Evolutionary conservation across 1,140 invertebrate species (phyloP).

Genomic region (Bombus breviceps): DNA sequence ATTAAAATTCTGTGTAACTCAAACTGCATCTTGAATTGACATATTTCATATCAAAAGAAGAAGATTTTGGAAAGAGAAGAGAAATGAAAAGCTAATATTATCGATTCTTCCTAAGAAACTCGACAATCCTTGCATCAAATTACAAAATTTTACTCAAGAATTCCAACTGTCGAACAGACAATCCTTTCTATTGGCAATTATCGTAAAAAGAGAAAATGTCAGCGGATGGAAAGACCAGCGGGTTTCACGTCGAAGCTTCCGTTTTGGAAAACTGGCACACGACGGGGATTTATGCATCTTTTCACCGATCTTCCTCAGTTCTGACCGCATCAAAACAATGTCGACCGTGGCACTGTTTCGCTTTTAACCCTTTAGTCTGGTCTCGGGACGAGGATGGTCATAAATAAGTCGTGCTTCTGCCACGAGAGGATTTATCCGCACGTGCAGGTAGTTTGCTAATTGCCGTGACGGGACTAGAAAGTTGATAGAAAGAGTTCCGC

Average conservation of each 20-base stretch:
- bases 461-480: conserved; percentile 59
- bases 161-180: not conserved
- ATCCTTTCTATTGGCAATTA: not conserved
- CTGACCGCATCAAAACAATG: conserved; percentile 49
- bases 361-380: conserved; percentile 63
- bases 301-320: conserved; percentile 1
- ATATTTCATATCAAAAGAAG: too few relatives aligned
- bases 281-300: conserved; percentile 11
- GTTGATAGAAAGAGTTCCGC: conserved; percentile 39
- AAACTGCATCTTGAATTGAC: too few relatives aligned
- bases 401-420: conserved; percentile 6
- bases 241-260: not conserved
- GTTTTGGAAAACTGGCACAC: conserved; percentile 7
- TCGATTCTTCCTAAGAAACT: not conserved
- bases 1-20: too few relatives aligned
- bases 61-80: too few relatives aligned
- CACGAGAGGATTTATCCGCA: conserved; percentile 53
- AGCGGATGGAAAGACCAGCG: not conserved
- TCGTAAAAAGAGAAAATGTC: conserved; percentile 26
- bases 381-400: not conserved
- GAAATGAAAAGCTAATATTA: not conserved
- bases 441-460: conserved; percentile 64
- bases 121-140: not conserved
- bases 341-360: conserved; percentile 60
- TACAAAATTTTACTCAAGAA: not conserved